Evolutionary conservation across 2,113 vertebrate species (phyloP).

Genomic region (Aix galericulata): DNA sequence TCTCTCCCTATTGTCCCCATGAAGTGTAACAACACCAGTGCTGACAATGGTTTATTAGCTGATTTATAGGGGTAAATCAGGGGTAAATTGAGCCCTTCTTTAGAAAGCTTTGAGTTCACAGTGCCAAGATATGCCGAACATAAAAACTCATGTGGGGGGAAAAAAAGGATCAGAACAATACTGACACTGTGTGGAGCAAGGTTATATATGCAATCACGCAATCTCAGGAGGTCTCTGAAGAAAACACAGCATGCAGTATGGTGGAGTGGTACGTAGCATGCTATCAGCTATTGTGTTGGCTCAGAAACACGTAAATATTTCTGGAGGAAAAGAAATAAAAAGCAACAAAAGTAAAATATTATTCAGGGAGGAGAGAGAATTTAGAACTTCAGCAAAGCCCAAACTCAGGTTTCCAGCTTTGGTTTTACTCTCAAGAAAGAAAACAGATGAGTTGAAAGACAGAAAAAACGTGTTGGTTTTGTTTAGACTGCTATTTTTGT

Average conservation of each 20-base stretch:
- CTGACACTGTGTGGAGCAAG: conserved; percentile 63
- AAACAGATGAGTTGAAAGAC: background rate
- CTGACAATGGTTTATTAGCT: conserved; percentile 65
- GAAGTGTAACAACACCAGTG: conserved; percentile 34
- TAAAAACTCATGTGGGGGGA: conserved; percentile 22
- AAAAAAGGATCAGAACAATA: conserved; percentile 54
- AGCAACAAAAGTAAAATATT: background rate
- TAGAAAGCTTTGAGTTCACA: conserved; percentile 50
- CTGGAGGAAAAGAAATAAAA: background rate
- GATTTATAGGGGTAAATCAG: conserved; percentile 75
- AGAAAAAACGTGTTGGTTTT: background rate
- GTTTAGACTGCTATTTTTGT: background rate
- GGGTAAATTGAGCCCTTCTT: conserved; percentile 67
- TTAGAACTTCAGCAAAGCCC: background rate
- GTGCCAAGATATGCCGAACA: conserved; percentile 60
- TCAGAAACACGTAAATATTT: background rate
- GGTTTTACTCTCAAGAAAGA: background rate
- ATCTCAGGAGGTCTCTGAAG: conserved; percentile 9
- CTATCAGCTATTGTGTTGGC: background rate
- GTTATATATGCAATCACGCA: conserved; percentile 39
- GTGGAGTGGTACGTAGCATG: background rate
- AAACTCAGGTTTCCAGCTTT: background rate
- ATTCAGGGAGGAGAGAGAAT: background rate
- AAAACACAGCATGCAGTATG: background rate
- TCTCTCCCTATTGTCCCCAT: conserved; percentile 8